These are phyloP conservation scores for Lasius fuliginosus DNA, from an alignment of 2,888 invertebrate species.

Conservation along the genomic window DNA sequence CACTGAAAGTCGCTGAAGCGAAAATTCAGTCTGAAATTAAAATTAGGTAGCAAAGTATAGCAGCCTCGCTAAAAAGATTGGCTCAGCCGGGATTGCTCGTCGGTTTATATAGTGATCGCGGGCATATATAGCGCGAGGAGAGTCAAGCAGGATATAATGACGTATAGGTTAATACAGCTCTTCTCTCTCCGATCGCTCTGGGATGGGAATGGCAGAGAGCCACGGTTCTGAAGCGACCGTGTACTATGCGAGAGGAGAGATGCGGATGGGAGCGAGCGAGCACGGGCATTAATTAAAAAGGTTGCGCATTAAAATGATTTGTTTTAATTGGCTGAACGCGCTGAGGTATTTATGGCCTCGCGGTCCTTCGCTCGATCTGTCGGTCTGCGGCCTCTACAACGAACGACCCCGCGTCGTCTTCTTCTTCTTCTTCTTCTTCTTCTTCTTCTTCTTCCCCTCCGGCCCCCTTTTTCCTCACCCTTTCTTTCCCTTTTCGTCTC, in stretches of 20 bases:
- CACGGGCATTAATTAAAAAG: constrained; percentile 86
- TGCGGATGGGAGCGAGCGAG: constrained; percentile 82
- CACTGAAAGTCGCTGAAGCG: constrained; percentile 70
- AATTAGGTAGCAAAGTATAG: constrained; percentile 78
- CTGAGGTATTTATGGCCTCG: constrained; percentile 86
- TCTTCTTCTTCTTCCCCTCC: constrained; percentile 1
- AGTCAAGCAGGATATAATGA: constrained; percentile 67
- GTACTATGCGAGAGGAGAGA: constrained; percentile 75
- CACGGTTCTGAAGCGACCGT: constrained; percentile 69
- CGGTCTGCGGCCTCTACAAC: constrained; percentile 79
- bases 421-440: constrained; percentile 66
- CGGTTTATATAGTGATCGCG: constrained; percentile 37
- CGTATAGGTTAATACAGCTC: constrained; percentile 75
- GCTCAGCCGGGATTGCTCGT: constrained; percentile 27
- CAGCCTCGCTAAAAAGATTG: constrained; percentile 32
- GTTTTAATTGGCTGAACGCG: constrained; percentile 86
- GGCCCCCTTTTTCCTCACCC: constrained; percentile 61
- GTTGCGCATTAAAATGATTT: constrained; percentile 87
- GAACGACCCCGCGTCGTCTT: constrained; percentile 66
- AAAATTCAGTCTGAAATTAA: constrained; percentile 80
- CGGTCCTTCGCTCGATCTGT: constrained; percentile 82
- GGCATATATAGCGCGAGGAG: constrained; percentile 27
- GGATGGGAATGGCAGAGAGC: constrained; percentile 74
- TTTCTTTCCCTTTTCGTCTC: constrained; percentile 48
- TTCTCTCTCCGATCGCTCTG: constrained; percentile 70